Percentiles rank a stretch among this genome's conserved stretches.
Conservation (phyloP, 2,888 invertebrate species). For the Synanthedon vespiformis region DNA sequence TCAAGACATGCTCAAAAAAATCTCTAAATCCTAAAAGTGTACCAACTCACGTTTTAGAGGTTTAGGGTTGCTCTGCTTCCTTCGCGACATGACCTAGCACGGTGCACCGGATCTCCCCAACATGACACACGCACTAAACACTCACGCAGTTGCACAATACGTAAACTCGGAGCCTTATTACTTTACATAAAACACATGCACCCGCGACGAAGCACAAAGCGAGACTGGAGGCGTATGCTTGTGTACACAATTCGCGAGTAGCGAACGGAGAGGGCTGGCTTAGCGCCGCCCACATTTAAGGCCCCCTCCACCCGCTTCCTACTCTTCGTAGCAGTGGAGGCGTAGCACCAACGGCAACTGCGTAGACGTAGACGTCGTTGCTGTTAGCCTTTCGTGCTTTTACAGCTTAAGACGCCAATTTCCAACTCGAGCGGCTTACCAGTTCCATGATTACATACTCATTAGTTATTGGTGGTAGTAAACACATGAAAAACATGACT, state of each 20-base stretch:
- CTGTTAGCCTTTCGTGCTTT: too few relatives aligned
- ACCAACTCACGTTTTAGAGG: slow-evolving; percentile 90
- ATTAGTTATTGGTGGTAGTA: too few relatives aligned
- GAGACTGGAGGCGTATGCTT: slow-evolving; percentile 28
- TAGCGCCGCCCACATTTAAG: slow-evolving; percentile 30
- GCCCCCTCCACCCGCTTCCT: slow-evolving; percentile 13
- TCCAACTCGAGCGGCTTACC: too few relatives aligned
- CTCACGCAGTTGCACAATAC: slow-evolving; percentile 6
- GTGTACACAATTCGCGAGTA: slow-evolving; percentile 25
- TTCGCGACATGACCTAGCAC: slow-evolving; percentile 83
- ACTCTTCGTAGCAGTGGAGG: slow-evolving; percentile 17
- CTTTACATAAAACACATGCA: slow-evolving; percentile 17
- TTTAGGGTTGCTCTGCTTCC: slow-evolving; percentile 96
- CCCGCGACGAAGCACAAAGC: slow-evolving; percentile 24
- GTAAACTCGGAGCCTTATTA: slow-evolving; percentile 11
- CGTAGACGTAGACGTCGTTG: slow-evolving; percentile 8
- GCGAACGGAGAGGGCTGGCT: slow-evolving; percentile 16
- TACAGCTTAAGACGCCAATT: too few relatives aligned
- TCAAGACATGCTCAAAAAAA: background rate
- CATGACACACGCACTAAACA: slow-evolving; percentile 44
- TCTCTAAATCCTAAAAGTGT: background rate
- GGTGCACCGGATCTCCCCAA: slow-evolving; percentile 35
- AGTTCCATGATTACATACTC: too few relatives aligned
- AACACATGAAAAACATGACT: too few relatives aligned
- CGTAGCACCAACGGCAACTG: slow-evolving; percentile 19